Evolutionary conservation across 2,888 invertebrate species (phyloP).

Genomic region (Melinopterus prodromus): DNA sequence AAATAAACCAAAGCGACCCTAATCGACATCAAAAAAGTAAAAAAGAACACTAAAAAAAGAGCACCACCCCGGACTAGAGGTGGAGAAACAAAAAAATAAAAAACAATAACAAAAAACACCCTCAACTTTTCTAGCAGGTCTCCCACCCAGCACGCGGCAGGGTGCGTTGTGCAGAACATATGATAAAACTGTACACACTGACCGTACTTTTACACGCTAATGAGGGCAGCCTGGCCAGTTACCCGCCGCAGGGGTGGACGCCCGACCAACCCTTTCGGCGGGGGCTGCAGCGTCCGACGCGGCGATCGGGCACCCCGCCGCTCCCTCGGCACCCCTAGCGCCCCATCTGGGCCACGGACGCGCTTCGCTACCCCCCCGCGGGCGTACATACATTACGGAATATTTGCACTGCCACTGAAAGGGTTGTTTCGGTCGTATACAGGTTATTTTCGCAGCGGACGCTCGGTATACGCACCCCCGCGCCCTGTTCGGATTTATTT

Average conservation of each 20-base stretch:
- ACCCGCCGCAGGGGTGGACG: constrained; percentile 58
- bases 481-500: not conserved
- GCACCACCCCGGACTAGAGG: too few species aligned
- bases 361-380: constrained; percentile 32
- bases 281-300: constrained; percentile 39
- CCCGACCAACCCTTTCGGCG: constrained; percentile 42
- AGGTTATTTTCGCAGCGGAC: constrained; percentile 33
- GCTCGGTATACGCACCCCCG: not conserved
- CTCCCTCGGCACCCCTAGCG: constrained; percentile 6
- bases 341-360: constrained; percentile 17
- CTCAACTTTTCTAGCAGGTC: not conserved
- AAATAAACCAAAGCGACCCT: too few species aligned
- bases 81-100: too few species aligned
- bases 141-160: not conserved
- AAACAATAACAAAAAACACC: not conserved
- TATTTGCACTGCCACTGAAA: constrained; percentile 39
- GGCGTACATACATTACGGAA: constrained; percentile 39
- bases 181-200: constrained; percentile 59
- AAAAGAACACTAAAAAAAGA: too few species aligned
- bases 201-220: constrained; percentile 62
- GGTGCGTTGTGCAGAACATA: constrained; percentile 47
- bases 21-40: too few species aligned
- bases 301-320: constrained; percentile 35
- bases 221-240: constrained; percentile 62
- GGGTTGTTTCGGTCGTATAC: constrained; percentile 34